A percentile compares a stretch with the other conserved stretches of the same genome.
These are phyloP conservation scores for Lepilemur ruficaudatus DNA, from an alignment of 2,797 vertebrate genomes.

Conservation along the genomic window DNA sequence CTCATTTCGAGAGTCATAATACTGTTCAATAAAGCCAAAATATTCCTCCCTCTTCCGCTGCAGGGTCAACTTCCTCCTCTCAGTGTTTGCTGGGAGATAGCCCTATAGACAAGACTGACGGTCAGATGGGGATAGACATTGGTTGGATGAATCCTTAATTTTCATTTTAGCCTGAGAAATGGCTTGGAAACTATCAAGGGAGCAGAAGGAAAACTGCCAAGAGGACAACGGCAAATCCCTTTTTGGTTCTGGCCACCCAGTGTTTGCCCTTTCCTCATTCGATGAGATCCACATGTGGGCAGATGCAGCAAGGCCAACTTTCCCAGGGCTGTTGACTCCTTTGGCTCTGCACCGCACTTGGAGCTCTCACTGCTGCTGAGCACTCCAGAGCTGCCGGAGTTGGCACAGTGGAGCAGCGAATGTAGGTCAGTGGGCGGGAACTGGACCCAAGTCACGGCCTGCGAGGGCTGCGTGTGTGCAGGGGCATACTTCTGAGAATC, in stretches of 20 bases:
- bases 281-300: neutral
- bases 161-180: neutral
- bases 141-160: neutral
- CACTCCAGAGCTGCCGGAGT: neutral
- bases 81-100: slow-evolving; percentile 96
- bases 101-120: slow-evolving; percentile 84
- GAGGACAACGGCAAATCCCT: neutral
- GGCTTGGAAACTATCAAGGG: slow-evolving; percentile 20
- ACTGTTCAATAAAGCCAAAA: slow-evolving; percentile 98
- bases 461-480: neutral
- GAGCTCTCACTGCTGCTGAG: neutral
- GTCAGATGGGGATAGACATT: slow-evolving; percentile 8
- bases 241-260: neutral
- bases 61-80: slow-evolving; percentile 93
- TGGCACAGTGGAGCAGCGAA: neutral
- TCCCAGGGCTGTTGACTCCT: neutral
- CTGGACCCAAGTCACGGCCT: neutral
- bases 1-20: slow-evolving; percentile 97
- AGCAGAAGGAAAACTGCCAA: neutral
- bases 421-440: neutral
- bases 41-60: slow-evolving; percentile 97
- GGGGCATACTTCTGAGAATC: neutral
- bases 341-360: rapidly evolving
- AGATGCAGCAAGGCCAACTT: neutral
- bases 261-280: neutral